Conservation (phyloP, 2,113 vertebrate genomes). For the Gallinago jamesoni region DNA sequence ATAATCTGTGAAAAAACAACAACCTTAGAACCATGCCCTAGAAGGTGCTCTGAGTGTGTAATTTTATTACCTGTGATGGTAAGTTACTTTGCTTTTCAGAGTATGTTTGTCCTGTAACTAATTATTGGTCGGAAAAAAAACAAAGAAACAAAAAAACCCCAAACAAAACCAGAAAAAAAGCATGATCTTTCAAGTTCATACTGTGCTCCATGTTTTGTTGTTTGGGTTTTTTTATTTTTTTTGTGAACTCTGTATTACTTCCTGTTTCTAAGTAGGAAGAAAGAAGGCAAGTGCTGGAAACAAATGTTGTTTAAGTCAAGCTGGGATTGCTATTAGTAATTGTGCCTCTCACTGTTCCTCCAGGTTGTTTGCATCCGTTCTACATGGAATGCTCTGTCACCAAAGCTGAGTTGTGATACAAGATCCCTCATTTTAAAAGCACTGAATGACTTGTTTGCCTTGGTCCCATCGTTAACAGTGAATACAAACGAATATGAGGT, state of each 20-base stretch:
- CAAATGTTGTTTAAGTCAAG: not conserved
- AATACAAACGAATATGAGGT: slow-evolving; percentile 92
- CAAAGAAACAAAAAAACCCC: not conserved
- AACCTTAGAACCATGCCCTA: not conserved
- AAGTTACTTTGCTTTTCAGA: not conserved
- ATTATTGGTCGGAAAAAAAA: not conserved
- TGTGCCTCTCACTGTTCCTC: not conserved
- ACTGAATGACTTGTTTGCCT: slow-evolving; percentile 84
- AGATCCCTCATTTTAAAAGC: slow-evolving; percentile 86
- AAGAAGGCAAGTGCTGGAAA: not conserved
- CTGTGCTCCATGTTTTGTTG: not conserved
- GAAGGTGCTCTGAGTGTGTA: not conserved
- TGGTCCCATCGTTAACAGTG: slow-evolving; percentile 87
- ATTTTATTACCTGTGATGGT: not conserved
- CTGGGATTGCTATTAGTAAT: not conserved
- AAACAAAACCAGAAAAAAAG: not conserved
- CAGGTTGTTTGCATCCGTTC: slow-evolving; percentile 94
- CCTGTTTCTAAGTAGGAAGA: not conserved
- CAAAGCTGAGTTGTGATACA: slow-evolving; percentile 83
- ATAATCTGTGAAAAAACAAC: not conserved
- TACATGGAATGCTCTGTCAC: slow-evolving; percentile 87
- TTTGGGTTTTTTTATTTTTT: not conserved
- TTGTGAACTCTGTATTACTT: not conserved
- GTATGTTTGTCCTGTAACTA: not conserved
- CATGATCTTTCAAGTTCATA: not conserved